A percentile compares a stretch with the other conserved stretches of the same genome.
Conservation (phyloP, 2,113 vertebrate genomes). For the Urocynchramus pylzowi region DNA sequence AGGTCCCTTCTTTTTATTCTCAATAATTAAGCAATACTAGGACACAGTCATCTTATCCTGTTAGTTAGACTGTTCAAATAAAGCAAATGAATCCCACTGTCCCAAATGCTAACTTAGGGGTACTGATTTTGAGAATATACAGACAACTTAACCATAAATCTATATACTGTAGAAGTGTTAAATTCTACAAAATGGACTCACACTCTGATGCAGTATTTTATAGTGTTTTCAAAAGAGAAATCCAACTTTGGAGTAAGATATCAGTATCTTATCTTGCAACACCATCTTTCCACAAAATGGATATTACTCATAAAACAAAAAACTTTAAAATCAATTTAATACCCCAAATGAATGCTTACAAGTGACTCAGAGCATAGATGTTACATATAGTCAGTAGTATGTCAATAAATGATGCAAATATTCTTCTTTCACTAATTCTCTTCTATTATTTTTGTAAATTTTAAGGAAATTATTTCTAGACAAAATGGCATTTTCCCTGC, state of each 20-base stretch:
- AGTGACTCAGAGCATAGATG: not conserved
- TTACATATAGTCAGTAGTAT: not conserved
- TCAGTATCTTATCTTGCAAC: not conserved
- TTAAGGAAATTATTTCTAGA: not conserved
- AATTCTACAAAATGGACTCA: not conserved
- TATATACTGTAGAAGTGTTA: not conserved
- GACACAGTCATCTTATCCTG: not conserved
- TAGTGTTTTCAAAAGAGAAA: not conserved
- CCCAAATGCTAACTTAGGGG: accelerated
- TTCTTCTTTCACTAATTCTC: not conserved
- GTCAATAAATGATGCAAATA: not conserved
- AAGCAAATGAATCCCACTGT: not conserved
- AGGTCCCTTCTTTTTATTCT: not conserved
- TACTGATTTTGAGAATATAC: not conserved
- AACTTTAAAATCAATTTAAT: not conserved
- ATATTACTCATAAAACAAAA: not conserved
- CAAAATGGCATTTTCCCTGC: not conserved
- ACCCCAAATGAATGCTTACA: not conserved
- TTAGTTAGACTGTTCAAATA: not conserved
- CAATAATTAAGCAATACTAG: not conserved
- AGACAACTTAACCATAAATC: not conserved
- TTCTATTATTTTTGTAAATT: not conserved
- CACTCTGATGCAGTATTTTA: not conserved
- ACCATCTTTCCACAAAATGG: not conserved
- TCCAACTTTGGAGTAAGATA: not conserved